A percentile compares a stretch with the other conserved stretches of the same genome.
These are phyloP conservation scores for Dicerorhinus sumatrensis DNA, from an alignment of 2,113 vertebrate genomes.

Conservation along the genomic window DNA sequence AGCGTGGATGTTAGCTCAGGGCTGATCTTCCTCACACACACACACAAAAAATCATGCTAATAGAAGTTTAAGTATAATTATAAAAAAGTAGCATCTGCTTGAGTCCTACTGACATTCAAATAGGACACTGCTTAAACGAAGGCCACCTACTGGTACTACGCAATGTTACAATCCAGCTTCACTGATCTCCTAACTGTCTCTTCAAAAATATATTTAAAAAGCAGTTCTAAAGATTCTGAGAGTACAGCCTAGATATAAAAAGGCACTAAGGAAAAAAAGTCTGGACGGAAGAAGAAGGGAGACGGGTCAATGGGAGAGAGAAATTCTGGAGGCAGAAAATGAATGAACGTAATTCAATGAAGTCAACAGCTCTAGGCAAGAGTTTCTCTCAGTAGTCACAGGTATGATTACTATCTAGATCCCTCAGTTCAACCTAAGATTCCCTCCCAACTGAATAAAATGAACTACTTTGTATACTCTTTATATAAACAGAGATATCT, in stretches of 20 bases:
- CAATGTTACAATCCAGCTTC: background rate
- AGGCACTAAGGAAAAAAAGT: background rate
- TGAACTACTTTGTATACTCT: background rate
- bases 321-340: background rate
- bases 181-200: background rate
- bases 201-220: background rate
- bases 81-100: background rate
- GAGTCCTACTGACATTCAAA: background rate
- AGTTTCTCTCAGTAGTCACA: background rate
- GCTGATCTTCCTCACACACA: too few relatives aligned
- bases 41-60: background rate
- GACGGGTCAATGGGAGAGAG: background rate
- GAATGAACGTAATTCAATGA: background rate
- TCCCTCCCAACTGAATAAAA: background rate
- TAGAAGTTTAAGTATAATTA: background rate
- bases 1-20: too few relatives aligned
- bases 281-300: background rate
- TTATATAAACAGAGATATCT: background rate
- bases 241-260: background rate
- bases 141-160: background rate
- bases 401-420: background rate
- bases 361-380: background rate
- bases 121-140: background rate
- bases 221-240: background rate
- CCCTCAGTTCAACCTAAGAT: background rate